Percentiles rank a stretch among this genome's conserved stretches.
These are phyloP conservation scores for Ypsolopha scabrella DNA, from an alignment of 2,888 invertebrate species.

Conservation along the genomic window DNA sequence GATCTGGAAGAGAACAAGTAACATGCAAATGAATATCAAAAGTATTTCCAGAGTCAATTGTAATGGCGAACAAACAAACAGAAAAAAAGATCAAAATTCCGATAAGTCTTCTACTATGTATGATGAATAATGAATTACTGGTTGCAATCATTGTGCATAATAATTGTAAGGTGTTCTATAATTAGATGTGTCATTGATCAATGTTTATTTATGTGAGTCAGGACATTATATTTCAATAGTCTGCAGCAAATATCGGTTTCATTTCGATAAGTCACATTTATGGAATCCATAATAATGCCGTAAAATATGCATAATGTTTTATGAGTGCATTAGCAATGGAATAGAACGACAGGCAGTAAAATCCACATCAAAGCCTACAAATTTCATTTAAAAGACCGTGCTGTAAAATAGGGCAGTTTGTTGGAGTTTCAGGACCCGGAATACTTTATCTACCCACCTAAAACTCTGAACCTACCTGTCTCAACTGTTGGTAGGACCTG, in stretches of 20 bases:
- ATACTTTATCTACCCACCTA: too few relatives aligned
- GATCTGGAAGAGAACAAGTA: constrained; percentile 45
- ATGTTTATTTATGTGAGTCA: neutral
- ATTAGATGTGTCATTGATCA: neutral
- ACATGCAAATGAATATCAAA: too few relatives aligned
- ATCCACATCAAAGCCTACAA: too few relatives aligned
- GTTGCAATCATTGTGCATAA: constrained; percentile 12
- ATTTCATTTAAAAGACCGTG: too few relatives aligned
- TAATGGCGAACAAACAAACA: neutral
- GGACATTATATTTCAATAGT: too few relatives aligned
- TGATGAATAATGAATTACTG: constrained; percentile 16
- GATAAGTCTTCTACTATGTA: constrained; percentile 10
- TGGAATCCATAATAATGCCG: neutral
- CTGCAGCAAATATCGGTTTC: neutral
- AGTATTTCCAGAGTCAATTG: too few relatives aligned
- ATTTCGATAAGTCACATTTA: neutral
- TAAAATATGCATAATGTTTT: too few relatives aligned
- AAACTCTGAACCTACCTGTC: constrained; percentile 61
- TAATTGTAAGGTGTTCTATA: neutral
- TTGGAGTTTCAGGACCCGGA: too few relatives aligned
- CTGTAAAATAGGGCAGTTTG: too few relatives aligned
- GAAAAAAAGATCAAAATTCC: neutral
- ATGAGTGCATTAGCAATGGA: too few relatives aligned
- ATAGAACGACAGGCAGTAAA: too few relatives aligned
- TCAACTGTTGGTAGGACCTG: constrained; percentile 90